phyloP scores from a whole-genome alignment of 2,888 invertebrate genomes.

The Megaustenia siamemsis region DNA sequence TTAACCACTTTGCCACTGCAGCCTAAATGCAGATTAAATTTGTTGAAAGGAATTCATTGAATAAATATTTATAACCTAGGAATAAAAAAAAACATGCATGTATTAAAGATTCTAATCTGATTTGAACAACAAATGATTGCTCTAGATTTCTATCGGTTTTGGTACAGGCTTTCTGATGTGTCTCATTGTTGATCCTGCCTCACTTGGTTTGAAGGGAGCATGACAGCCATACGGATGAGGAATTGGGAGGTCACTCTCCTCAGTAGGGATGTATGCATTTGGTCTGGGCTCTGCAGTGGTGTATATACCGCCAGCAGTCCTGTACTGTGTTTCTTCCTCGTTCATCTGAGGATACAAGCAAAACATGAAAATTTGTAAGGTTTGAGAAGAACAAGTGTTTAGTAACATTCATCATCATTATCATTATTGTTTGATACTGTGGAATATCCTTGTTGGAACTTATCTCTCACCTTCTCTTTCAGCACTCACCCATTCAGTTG shows the following conservation, averaged over 20 bases:
- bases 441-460: too few relatives aligned
- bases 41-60: too few relatives aligned
- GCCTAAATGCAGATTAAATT: too few relatives aligned
- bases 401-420: too few relatives aligned
- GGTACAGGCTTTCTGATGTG: constrained; percentile 80
- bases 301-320: constrained; percentile 75
- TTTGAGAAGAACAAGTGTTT: too few relatives aligned
- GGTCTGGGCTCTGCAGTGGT: constrained; percentile 80
- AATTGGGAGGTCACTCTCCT: constrained; percentile 79
- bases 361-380: too few relatives aligned
- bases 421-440: too few relatives aligned
- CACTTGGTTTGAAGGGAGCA: constrained; percentile 80
- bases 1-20: too few relatives aligned
- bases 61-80: too few relatives aligned
- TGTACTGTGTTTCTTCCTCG: constrained; percentile 78
- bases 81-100: neutral
- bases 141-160: constrained; percentile 80
- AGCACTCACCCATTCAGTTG: too few relatives aligned
- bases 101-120: neutral
- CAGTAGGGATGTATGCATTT: constrained; percentile 80
- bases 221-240: constrained; percentile 79
- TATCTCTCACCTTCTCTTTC: too few relatives aligned
- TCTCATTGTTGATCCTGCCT: constrained; percentile 79
- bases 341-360: constrained; percentile 68
- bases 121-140: neutral